Conservation (phyloP, 2,113 vertebrate species). For the Cavia porcellus region DNA sequence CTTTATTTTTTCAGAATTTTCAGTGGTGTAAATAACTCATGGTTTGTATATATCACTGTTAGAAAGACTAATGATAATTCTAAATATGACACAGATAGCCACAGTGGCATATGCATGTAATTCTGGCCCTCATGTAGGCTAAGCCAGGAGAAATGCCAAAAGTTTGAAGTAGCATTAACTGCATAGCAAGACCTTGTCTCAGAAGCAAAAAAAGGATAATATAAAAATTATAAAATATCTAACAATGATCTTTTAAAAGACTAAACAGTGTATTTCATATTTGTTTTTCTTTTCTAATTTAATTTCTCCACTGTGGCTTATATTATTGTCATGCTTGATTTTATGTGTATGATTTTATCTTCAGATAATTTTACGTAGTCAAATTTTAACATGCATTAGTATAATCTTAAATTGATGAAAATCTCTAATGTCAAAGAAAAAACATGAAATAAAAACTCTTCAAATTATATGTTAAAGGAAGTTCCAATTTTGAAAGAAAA, state of each 20-base stretch:
- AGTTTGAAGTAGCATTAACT: background rate
- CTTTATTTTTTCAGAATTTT: constrained; percentile 32
- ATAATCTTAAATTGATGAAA: constrained; percentile 54
- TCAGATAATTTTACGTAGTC: background rate
- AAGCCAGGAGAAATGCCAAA: background rate
- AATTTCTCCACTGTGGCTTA: background rate
- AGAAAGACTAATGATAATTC: background rate
- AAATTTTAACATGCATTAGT: constrained; percentile 3
- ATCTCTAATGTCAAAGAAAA: background rate
- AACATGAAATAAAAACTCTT: background rate
- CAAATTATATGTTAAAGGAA: background rate
- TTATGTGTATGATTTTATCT: background rate
- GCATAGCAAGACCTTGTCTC: background rate
- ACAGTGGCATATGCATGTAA: background rate
- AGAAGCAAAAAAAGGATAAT: background rate
- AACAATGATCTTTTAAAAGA: background rate
- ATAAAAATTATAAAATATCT: background rate
- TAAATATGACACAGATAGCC: background rate
- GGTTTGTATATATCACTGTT: background rate
- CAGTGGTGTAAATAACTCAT: background rate
- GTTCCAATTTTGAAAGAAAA: constrained; percentile 48
- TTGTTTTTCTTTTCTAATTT: background rate
- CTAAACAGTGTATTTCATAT: background rate
- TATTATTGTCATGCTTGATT: background rate
- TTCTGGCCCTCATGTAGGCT: background rate